Evolutionary conservation across 2,888 invertebrate genomes (phyloP), one percentile per base, ranked within the genome.

Genomic region (Pandemis corylana): DNA sequence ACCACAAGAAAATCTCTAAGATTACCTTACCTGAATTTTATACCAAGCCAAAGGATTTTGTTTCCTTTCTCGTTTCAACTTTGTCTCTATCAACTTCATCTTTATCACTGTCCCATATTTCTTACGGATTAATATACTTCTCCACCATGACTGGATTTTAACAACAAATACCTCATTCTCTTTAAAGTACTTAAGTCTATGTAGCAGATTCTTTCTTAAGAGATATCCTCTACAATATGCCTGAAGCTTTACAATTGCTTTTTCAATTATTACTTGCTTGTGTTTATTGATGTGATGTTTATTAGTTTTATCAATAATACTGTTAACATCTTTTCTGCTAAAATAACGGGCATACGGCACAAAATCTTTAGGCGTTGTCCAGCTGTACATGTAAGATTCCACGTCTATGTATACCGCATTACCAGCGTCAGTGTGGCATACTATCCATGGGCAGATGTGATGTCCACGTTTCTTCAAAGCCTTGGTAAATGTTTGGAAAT

Each of bases 141-240:
- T 92, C 96, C 96, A 96, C 95, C 96, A 96, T 0, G 96, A 91
- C 92, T 96, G 95, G 77, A 96, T 95, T 80, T 85, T 89, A 6
- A 95, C 82, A 62, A 95, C 84, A 80, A 85, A 89, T 0, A 85
- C 78, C 49, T 90, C 84, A 81, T 95, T 94, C 28, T 90, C 84
- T 76, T 89, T 86, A 76, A 93, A 95, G 78, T 89, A 89, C 46
- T 86, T 82, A 9, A 93, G 90, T 76, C 92, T 89, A 5, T 90
- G 84, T 7, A 86, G 88, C n/a, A 95, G 78, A 61, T 78, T 85
- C 83, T 94, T 93, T 65, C 96, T 94, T 5, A 94, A 85, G 51
- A 96, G 84, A 83, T 95, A 96, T 15, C 96, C 97, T 78, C 95
- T 93, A 69, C 95, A 93, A 64, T 89, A 87, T 1, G 96, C 96